phyloP scores from a whole-genome alignment of 2,888 invertebrate species.

The Sarcophaga variegata region DNA sequence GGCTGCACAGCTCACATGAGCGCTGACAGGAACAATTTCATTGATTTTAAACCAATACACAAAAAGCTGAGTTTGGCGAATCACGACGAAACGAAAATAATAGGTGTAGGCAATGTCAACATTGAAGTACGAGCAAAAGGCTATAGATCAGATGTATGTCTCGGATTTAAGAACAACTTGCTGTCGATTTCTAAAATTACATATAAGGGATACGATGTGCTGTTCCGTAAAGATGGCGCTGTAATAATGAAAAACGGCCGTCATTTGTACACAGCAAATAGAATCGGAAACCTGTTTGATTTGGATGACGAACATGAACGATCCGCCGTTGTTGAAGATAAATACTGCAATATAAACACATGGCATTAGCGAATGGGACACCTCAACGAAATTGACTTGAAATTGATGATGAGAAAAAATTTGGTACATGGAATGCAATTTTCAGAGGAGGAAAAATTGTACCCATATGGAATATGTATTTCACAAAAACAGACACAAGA shows the following conservation, averaged over 20 bases:
- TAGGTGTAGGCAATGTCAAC: conserved; percentile 51
- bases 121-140: conserved; percentile 30
- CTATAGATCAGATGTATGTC: conserved; percentile 43
- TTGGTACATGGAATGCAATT: conserved; percentile 51
- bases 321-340: conserved; percentile 26
- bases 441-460: conserved; percentile 40
- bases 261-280: conserved; percentile 42
- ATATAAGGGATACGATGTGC: conserved; percentile 59
- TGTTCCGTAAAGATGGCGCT: conserved; percentile 39
- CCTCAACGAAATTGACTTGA: conserved; percentile 59
- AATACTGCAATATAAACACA: conserved; percentile 17
- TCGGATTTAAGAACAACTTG: conserved; percentile 56
- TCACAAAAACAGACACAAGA: conserved; percentile 56
- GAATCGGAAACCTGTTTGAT: conserved; percentile 57
- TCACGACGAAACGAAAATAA: conserved; percentile 59
- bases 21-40: conserved; percentile 26
- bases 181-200: conserved; percentile 67
- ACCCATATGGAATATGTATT: conserved; percentile 46
- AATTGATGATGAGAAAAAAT: conserved; percentile 41
- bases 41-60: conserved; percentile 28
- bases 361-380: conserved; percentile 63
- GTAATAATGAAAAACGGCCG: conserved; percentile 30
- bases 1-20: conserved; percentile 51
- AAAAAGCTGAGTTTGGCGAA: conserved; percentile 59
- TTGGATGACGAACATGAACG: conserved; percentile 32